Percentiles rank a stretch among this genome's conserved stretches.
These are phyloP conservation scores for Eupithecia insigniata DNA, from an alignment of 2,888 invertebrate genomes.

Conservation along the genomic window DNA sequence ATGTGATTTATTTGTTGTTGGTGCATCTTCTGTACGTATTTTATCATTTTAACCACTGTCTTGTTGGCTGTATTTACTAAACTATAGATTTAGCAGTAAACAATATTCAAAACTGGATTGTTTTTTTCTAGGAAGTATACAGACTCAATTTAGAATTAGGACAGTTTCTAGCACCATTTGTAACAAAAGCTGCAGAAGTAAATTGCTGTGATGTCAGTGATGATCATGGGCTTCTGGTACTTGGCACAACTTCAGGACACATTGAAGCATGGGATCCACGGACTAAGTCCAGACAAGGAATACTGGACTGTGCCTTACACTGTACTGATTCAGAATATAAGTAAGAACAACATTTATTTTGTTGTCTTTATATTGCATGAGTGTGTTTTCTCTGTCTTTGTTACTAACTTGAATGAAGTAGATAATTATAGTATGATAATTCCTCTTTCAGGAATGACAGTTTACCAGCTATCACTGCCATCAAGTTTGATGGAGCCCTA, in stretches of 20 bases:
- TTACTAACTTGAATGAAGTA: not conserved
- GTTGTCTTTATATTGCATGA: not conserved
- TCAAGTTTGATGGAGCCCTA: constrained; percentile 90
- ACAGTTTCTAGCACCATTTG: constrained; percentile 94
- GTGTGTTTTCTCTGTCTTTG: not conserved
- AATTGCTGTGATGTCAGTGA: constrained; percentile 95
- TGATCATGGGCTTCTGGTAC: constrained; percentile 92
- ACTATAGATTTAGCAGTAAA: not conserved
- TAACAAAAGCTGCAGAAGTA: constrained; percentile 89
- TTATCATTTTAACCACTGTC: not conserved
- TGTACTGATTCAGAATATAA: constrained; percentile 81
- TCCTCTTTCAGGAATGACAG: constrained; percentile 83
- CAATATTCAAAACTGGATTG: not conserved
- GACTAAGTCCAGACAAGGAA: constrained; percentile 88
- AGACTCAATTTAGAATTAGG: constrained; percentile 98
- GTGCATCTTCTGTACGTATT: constrained; percentile 89
- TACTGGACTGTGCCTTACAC: constrained; percentile 92
- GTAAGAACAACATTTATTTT: constrained; percentile 48
- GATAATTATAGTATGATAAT: not conserved
- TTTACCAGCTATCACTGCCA: constrained; percentile 90
- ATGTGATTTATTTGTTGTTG: constrained; percentile 96
- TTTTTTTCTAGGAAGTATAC: constrained; percentile 91
- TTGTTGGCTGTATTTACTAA: not conserved
- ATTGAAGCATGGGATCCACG: constrained; percentile 99
- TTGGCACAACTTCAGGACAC: constrained; percentile 95